Evolutionary conservation across 2,797 vertebrate genomes (phyloP).

Genomic region (Denticeps clupeoides): DNA sequence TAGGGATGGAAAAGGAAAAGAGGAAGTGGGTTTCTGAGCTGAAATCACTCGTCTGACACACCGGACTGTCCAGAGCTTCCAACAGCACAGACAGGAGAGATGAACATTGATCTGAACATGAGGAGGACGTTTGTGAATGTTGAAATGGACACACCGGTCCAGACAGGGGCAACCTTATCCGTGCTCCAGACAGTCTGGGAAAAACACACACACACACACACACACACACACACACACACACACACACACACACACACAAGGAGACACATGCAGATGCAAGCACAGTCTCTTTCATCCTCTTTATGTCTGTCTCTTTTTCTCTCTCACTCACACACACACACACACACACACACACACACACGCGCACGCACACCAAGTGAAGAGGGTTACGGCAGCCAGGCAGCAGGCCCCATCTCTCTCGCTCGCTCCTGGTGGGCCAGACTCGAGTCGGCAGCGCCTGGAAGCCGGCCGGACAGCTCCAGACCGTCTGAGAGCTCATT

Average conservation of each 20-base stretch:
- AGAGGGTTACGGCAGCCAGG: too few relatives aligned
- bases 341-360: constrained; percentile 8
- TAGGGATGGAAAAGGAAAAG: too few relatives aligned
- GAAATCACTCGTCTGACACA: too few relatives aligned
- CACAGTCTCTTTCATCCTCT: constrained; percentile 3
- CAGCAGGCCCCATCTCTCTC: too few relatives aligned
- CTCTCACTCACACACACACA: constrained; percentile 3
- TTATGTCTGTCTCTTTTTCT: constrained; percentile 3
- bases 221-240: constrained; percentile 8
- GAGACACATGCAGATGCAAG: background rate
- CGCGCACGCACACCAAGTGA: constrained; percentile 22
- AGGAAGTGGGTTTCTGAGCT: too few relatives aligned
- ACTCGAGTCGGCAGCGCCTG: background rate
- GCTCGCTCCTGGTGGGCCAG: background rate
- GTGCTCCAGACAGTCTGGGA: background rate
- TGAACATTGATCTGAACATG: constrained; percentile 14
- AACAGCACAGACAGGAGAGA: too few relatives aligned
- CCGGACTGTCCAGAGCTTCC: too few relatives aligned
- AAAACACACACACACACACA: constrained; percentile 13
- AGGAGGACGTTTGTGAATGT: constrained; percentile 10
- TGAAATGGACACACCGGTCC: constrained; percentile 1
- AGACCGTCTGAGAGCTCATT: constrained; percentile 52
- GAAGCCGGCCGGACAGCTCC: background rate
- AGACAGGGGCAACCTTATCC: constrained; percentile 10
- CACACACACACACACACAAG: background rate